phyloP scores from a whole-genome alignment of 2,113 vertebrate genomes.

The Ursus arctos region DNA sequence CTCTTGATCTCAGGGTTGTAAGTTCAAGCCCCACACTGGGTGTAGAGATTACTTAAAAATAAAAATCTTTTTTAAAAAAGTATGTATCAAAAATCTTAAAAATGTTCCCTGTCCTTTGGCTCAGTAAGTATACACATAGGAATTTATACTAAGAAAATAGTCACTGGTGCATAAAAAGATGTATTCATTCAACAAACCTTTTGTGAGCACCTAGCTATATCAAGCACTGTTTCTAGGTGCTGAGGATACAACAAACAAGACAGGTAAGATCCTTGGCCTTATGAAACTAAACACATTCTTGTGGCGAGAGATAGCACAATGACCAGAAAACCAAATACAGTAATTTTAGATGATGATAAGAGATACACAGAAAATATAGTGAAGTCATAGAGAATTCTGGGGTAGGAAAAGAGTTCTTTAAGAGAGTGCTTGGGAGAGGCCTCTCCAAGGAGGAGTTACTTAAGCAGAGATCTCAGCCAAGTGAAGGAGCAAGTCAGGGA shows the following conservation, averaged over 20 bases:
- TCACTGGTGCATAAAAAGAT: conserved; percentile 29
- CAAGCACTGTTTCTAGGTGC: conserved; percentile 33
- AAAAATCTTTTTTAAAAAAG: not conserved
- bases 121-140: conserved; percentile 10
- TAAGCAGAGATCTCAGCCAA: conserved; percentile 47
- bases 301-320: not conserved
- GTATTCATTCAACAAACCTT: conserved; percentile 44
- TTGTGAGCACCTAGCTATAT: conserved; percentile 3
- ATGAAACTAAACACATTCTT: conserved; percentile 55
- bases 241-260: not conserved
- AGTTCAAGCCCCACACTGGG: not conserved
- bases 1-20: not conserved
- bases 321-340: conserved; percentile 44
- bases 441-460: not conserved
- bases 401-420: not conserved
- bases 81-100: conserved; percentile 51
- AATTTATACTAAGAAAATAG: conserved; percentile 51
- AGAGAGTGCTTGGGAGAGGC: not conserved
- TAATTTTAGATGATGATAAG: conserved; percentile 23
- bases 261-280: conserved; percentile 11
- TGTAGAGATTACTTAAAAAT: not conserved
- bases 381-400: not conserved
- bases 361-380: conserved; percentile 41
- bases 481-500: not conserved
- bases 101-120: conserved; percentile 21